A percentile compares a stretch with the other conserved stretches of the same genome.
Conservation (phyloP, 2,888 invertebrate genomes). For the Sphinx pinastri region DNA sequence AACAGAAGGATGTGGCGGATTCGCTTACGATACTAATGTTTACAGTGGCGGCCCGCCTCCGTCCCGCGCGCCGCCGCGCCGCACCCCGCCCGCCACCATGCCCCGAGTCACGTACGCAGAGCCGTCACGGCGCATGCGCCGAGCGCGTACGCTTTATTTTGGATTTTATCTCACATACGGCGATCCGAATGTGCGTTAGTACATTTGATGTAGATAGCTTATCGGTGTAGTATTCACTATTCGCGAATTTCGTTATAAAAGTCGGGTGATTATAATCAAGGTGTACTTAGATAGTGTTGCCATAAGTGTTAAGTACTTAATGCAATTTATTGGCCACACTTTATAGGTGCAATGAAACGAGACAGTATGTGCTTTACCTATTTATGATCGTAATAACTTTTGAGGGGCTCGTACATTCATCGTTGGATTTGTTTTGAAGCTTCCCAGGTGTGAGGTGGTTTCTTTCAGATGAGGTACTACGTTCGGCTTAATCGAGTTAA, state of each 20-base stretch:
- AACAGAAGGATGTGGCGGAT: slow-evolving; percentile 63
- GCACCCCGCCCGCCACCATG: slow-evolving; percentile 59
- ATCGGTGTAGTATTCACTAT: slow-evolving; percentile 23
- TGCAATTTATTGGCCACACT: background rate
- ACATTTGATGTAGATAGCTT: slow-evolving; percentile 86
- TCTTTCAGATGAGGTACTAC: no score
- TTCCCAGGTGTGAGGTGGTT: no score
- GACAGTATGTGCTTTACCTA: background rate
- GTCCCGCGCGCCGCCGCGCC: slow-evolving; percentile 40
- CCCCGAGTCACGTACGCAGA: slow-evolving; percentile 78
- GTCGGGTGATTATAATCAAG: background rate
- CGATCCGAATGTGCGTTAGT: slow-evolving; percentile 63
- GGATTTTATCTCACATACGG: slow-evolving; percentile 61
- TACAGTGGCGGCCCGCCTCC: slow-evolving; percentile 51
- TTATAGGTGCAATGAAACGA: no score
- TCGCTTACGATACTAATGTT: slow-evolving; percentile 61
- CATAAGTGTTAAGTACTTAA: background rate
- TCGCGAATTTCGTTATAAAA: slow-evolving; percentile 20
- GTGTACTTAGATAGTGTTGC: background rate
- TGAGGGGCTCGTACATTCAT: background rate
- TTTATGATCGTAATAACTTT: background rate
- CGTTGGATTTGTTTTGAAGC: no score
- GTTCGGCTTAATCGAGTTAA: no score
- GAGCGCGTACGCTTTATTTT: slow-evolving; percentile 57
- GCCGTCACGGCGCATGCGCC: slow-evolving; percentile 67